Percentiles rank a stretch among this genome's conserved stretches.
Conservation (phyloP, 2,797 vertebrate genomes). For the Helicolenus hilgendorfi region DNA sequence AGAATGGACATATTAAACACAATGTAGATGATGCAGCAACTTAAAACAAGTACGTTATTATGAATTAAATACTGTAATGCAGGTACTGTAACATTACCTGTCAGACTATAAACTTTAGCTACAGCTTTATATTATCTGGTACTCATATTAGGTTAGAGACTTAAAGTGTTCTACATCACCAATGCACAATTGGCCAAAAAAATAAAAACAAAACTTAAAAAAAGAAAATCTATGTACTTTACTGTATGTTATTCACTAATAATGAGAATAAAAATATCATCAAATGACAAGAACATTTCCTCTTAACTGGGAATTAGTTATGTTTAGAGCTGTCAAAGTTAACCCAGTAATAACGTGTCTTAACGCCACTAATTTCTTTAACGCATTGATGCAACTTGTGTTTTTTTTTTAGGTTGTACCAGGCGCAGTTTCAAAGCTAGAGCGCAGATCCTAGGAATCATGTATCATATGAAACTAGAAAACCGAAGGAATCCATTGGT, state of each 20-base stretch:
- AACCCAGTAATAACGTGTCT: accelerated
- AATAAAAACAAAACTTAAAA: background rate
- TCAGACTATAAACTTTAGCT: background rate
- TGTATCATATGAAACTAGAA: too few relatives aligned
- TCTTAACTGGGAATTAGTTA: background rate
- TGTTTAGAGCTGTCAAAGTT: too few relatives aligned
- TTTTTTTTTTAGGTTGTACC: accelerated
- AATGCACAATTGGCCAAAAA: background rate
- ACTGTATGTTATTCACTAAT: too few relatives aligned
- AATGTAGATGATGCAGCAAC: background rate
- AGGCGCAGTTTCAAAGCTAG: too few relatives aligned
- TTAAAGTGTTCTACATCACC: too few relatives aligned
- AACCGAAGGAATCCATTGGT: too few relatives aligned
- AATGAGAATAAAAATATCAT: background rate
- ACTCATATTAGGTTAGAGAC: background rate
- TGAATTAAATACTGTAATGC: background rate
- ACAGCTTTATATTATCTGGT: background rate
- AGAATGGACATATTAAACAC: background rate
- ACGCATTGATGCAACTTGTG: too few relatives aligned
- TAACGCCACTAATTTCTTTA: accelerated
- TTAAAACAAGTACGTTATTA: background rate
- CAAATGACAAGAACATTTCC: background rate
- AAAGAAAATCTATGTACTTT: accelerated
- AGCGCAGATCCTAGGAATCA: too few relatives aligned
- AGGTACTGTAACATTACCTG: accelerated